Conservation (phyloP, 2,113 vertebrate species). For the Petroica traversi region DNA sequence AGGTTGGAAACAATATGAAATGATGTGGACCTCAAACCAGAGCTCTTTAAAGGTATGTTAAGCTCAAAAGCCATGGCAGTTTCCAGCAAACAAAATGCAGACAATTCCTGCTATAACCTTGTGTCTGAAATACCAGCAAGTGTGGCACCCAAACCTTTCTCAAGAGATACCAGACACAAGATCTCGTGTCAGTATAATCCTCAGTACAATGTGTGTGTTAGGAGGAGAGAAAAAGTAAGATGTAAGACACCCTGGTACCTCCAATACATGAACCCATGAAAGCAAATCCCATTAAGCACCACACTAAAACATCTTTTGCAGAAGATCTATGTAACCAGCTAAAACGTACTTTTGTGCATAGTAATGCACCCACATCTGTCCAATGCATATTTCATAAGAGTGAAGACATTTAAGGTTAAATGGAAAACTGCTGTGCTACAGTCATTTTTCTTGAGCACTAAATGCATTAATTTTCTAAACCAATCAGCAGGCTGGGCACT, state of each 20-base stretch:
- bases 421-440: not conserved
- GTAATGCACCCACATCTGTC: not conserved
- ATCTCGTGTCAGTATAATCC: not conserved
- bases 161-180: not conserved
- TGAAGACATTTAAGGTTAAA: not conserved
- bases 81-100: not conserved
- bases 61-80: not conserved
- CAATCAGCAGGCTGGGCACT: not conserved
- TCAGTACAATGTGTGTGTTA: not conserved
- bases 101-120: not conserved
- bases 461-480: not conserved
- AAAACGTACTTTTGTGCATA: not conserved
- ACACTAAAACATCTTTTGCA: not conserved
- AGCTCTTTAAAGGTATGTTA: not conserved
- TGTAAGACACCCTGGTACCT: not conserved
- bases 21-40: not conserved
- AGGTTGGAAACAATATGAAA: not conserved
- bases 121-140: not conserved
- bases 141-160: not conserved
- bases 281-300: not conserved
- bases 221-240: rapidly evolving
- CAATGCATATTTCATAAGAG: slow-evolving; percentile 13
- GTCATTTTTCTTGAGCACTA: not conserved
- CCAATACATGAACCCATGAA: not conserved
- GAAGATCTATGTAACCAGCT: not conserved